These are phyloP conservation scores for Scaptomyza graminum DNA, from an alignment of 1,140 invertebrate species.

Conservation along the genomic window DNA sequence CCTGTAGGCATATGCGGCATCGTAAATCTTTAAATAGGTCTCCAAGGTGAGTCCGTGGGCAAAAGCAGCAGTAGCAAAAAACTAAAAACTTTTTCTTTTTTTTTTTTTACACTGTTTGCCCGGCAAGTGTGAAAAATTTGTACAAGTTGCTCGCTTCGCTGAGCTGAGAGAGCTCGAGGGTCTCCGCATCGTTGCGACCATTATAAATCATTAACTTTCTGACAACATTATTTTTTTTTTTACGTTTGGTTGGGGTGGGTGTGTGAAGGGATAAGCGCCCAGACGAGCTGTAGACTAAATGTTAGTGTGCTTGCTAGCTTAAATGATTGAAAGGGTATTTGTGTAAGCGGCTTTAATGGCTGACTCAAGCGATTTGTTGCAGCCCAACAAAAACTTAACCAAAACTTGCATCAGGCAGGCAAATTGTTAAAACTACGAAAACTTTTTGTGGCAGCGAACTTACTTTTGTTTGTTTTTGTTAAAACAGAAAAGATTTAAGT, in stretches of 20 bases:
- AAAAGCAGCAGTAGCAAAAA: neutral
- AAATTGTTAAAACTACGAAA: neutral
- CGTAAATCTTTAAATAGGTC: slow-evolving; percentile 83
- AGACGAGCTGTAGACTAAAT: slow-evolving; percentile 28
- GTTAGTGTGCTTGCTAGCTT: neutral
- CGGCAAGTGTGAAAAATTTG: slow-evolving; percentile 80
- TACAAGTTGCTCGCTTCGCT: slow-evolving; percentile 76
- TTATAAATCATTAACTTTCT: slow-evolving; percentile 82
- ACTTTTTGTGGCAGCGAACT: too few species aligned
- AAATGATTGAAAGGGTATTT: slow-evolving; percentile 15
- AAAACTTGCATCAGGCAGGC: neutral
- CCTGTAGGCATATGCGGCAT: slow-evolving; percentile 82
- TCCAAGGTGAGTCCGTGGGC: slow-evolving; percentile 64
- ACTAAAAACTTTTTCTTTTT: slow-evolving; percentile 6
- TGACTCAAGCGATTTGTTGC: slow-evolving; percentile 6
- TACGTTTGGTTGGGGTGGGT: neutral
- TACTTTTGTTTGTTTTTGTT: too few species aligned
- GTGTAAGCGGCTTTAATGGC: slow-evolving; percentile 14
- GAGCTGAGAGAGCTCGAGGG: slow-evolving; percentile 21
- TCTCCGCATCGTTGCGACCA: slow-evolving; percentile 35
- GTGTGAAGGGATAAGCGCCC: slow-evolving; percentile 36
- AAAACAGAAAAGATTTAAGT: too few species aligned
- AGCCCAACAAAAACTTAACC: neutral
- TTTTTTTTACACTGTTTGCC: slow-evolving; percentile 38
- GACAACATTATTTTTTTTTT: slow-evolving; percentile 69